These are phyloP conservation scores for Anastatus disparis DNA, from an alignment of 1,140 invertebrate species.

Conservation along the genomic window DNA sequence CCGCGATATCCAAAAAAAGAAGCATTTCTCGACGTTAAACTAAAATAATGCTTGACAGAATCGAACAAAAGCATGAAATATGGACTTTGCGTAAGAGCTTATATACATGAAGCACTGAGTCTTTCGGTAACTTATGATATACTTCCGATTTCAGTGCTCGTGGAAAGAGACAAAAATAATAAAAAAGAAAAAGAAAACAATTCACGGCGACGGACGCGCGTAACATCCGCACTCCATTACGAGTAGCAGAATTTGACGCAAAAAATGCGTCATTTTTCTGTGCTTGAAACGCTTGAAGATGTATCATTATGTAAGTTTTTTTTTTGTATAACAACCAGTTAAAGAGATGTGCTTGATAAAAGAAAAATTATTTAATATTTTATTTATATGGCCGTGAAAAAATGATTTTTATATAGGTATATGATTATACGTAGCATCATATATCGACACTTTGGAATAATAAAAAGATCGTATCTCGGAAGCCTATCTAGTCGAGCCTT, in stretches of 20 bases:
- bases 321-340: too few relatives aligned
- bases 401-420: too few relatives aligned
- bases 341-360: too few relatives aligned
- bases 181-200: constrained; percentile 20
- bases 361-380: too few relatives aligned
- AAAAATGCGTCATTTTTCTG: constrained; percentile 36
- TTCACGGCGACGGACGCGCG: constrained; percentile 2
- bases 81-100: constrained; percentile 54
- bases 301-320: constrained; percentile 15
- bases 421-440: too few relatives aligned
- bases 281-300: neutral
- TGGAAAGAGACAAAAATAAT: constrained; percentile 46
- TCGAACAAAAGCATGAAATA: constrained; percentile 68
- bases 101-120: constrained; percentile 54
- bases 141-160: constrained; percentile 52
- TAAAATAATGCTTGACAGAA: constrained; percentile 67
- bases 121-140: constrained; percentile 63
- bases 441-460: too few relatives aligned
- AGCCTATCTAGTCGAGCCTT: too few relatives aligned
- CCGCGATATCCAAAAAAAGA: constrained; percentile 56
- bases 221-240: constrained; percentile 24
- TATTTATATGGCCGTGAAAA: too few relatives aligned
- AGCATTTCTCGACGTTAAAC: constrained; percentile 63
- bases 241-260: constrained; percentile 4
- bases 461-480: too few relatives aligned